Evolutionary conservation across 2,797 vertebrate species (phyloP).

Genomic region (Manis crassicaudata): DNA sequence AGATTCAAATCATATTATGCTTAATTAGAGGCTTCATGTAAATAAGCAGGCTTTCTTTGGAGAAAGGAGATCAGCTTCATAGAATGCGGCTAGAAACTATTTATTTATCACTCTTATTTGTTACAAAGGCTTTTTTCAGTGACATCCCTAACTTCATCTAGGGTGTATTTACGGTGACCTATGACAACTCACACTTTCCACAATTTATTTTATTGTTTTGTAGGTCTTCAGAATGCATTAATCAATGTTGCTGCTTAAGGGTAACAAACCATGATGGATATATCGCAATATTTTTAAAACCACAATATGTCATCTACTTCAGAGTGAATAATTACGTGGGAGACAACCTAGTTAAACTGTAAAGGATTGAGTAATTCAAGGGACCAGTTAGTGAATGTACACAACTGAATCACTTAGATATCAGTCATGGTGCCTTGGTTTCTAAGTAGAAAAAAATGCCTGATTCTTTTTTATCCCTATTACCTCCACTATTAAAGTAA

Average conservation of each 20-base stretch:
- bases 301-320: conserved; percentile 12
- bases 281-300: conserved; percentile 24
- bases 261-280: neutral
- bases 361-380: neutral
- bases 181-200: neutral
- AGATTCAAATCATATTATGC: conserved; percentile 33
- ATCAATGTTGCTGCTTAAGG: neutral
- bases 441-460: conserved; percentile 19
- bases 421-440: neutral
- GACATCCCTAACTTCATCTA: neutral
- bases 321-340: conserved; percentile 2
- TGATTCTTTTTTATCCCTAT: neutral
- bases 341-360: neutral
- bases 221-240: neutral
- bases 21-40: conserved; percentile 9
- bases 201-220: neutral
- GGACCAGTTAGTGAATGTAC: neutral
- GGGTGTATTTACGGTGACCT: neutral
- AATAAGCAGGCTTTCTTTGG: neutral
- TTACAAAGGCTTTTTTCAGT: neutral
- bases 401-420: conserved; percentile 29
- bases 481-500: conserved; percentile 19
- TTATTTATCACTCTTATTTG: neutral
- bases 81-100: neutral
- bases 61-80: neutral